Percentiles rank a stretch among this genome's conserved stretches.
These are phyloP conservation scores for Gadopsis marmoratus DNA, from an alignment of 2,797 vertebrate species.

Conservation along the genomic window DNA sequence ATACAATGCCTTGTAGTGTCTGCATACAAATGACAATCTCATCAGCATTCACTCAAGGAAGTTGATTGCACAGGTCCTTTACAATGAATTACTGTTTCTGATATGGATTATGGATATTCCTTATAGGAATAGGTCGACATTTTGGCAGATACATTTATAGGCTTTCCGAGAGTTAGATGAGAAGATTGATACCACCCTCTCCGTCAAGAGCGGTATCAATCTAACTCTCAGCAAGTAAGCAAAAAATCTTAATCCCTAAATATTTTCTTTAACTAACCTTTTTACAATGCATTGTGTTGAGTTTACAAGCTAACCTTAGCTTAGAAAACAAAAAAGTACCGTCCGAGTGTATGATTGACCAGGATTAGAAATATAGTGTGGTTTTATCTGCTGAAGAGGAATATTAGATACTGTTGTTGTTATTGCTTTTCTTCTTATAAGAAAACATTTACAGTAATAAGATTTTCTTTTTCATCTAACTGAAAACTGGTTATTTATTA, in stretches of 20 bases:
- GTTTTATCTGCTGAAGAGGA: neutral
- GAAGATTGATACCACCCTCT: neutral
- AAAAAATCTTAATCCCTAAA: no score
- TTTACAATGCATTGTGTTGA: neutral
- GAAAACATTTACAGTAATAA: neutral
- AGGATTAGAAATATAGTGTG: neutral
- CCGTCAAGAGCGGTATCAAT: neutral
- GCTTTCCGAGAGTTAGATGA: neutral
- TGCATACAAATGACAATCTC: conserved; percentile 2
- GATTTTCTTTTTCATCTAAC: neutral
- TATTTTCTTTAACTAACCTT: neutral
- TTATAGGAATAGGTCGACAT: neutral
- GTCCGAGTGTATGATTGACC: neutral
- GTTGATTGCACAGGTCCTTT: conserved; percentile 1
- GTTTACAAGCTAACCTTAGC: neutral
- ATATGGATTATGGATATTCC: neutral
- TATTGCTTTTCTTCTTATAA: neutral
- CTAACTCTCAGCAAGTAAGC: neutral
- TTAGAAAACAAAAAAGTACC: neutral
- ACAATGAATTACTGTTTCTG: neutral
- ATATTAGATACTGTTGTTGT: neutral
- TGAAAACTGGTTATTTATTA: no score
- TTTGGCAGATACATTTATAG: neutral
- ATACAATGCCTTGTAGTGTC: conserved; percentile 10
- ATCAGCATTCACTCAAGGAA: conserved; percentile 10